A percentile compares a stretch with the other conserved stretches of the same genome.
These are phyloP conservation scores for Polypterus bichir DNA, from an alignment of 2,113 vertebrate genomes.

Conservation along the genomic window DNA sequence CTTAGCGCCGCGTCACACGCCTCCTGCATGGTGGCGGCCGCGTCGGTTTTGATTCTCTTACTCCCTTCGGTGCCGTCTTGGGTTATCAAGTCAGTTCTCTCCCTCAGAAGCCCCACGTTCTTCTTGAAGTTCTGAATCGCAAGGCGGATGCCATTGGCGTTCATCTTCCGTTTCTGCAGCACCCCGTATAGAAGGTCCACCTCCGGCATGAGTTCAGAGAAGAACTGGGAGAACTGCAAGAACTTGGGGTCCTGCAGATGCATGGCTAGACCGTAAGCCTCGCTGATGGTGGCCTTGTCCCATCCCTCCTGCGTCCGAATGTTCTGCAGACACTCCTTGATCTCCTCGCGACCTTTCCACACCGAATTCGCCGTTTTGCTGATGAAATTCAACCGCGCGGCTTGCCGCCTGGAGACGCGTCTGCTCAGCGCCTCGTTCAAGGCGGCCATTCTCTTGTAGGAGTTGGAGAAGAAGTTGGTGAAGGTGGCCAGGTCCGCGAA, in stretches of 20 bases:
- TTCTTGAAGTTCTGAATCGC: background rate
- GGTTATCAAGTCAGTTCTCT: background rate
- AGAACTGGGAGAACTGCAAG: background rate
- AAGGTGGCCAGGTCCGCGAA: background rate
- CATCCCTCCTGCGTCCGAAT: background rate
- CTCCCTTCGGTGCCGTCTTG: background rate
- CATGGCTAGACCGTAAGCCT: conserved; percentile 4
- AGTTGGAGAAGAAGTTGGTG: conserved; percentile 4
- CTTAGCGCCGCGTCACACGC: background rate
- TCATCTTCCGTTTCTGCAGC: background rate
- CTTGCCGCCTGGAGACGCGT: background rate
- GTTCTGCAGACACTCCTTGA: conserved; percentile 3
- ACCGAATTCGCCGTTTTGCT: background rate
- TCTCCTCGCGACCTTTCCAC: background rate
- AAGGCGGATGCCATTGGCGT: background rate
- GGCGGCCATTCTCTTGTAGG: conserved; percentile 5
- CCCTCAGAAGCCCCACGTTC: background rate
- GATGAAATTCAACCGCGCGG: conserved; percentile 7
- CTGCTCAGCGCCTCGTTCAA: background rate
- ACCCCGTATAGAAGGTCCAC: background rate
- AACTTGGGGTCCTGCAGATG: background rate
- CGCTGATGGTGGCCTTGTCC: conserved; percentile 7
- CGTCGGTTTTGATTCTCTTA: background rate
- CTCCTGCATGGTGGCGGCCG: background rate
- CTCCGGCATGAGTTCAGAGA: background rate